Evolutionary conservation across 2,888 invertebrate genomes (phyloP), one percentile per base, ranked within the genome.

Genomic region (Nipponacmea schrenckii): DNA sequence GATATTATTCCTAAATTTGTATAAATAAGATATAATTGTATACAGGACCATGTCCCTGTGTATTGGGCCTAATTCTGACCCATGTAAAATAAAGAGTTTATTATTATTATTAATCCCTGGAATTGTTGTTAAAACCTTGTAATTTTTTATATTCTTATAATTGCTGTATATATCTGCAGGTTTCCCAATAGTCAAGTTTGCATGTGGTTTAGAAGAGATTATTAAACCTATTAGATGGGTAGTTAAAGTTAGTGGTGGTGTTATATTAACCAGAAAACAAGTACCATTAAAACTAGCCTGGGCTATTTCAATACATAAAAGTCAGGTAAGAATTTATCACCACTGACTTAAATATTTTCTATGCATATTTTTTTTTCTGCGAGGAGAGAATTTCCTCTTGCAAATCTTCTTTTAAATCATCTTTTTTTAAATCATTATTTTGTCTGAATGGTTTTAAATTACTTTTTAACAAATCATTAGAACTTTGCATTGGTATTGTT

Each of bases 291-390:
- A 95, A 85, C 90, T 98, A 24, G 97, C 97, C 20, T 98, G 97
- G 97, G 97, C 97, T 0, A 97, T 98, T 89, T 97, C 97, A 1
- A 97, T 98, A 83, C 98, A 98, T 88, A 98, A 98, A 90, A 96
- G 96, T 71, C 92, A 92, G 89, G 91, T 91, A 79, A 73, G 74
- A 39, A 39, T 39, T 39, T 0, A 39, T 39, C 39, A 8, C 31
- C 31, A 31, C 31, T 31, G 2, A 68, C 27, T 64, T 64, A 48
- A 12, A 17, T 17, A n/a, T 12, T 12, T 63, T 12, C 10, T 63
- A 12, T 63, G 12, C 20, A 17, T 17, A 63, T n/a, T 17, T 63
- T 20, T 63, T 12, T 17, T 20, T n/a, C 24, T 20, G 20, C 15
- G 12, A 63, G 15, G n/a, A 8, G 26, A 5, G 5, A 2, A 31